Conservation (phyloP, 92 coral and sea anemone genomes). For the Bergia sp. region DNA sequence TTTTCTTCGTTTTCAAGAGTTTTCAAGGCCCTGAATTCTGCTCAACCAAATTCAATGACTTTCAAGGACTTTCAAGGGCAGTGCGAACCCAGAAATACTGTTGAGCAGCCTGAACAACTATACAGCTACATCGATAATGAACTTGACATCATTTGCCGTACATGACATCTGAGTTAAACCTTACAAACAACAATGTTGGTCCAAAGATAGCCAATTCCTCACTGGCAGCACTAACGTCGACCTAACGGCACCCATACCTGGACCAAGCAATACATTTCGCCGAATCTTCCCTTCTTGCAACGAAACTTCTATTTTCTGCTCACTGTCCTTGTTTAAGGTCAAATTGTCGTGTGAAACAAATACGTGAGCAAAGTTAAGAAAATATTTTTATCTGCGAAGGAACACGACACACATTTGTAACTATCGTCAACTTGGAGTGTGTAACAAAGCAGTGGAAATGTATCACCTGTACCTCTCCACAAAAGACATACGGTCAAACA, state of each 20-base stretch:
- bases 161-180: neutral
- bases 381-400: neutral
- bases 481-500: no score
- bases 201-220: neutral
- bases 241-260: neutral
- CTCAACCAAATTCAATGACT: no score
- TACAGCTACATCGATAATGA: neutral
- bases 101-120: no score
- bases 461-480: no score
- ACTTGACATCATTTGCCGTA: neutral
- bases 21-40: no score
- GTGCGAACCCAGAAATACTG: no score
- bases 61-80: no score
- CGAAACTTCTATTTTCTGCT: constrained; percentile 8
- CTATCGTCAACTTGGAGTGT: neutral
- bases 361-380: constrained; percentile 24
- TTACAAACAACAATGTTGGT: neutral
- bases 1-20: no score
- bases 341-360: constrained; percentile 2
- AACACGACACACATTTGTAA: neutral
- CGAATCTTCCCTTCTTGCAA: constrained; percentile 42
- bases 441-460: neutral
- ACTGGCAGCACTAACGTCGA: no score
- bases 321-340: neutral
- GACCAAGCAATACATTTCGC: constrained; percentile 18